Percentiles rank a stretch among this genome's conserved stretches.
Evolutionary conservation across 2,113 vertebrate species (phyloP).

Genomic region (Illadopsis cleaveri): DNA sequence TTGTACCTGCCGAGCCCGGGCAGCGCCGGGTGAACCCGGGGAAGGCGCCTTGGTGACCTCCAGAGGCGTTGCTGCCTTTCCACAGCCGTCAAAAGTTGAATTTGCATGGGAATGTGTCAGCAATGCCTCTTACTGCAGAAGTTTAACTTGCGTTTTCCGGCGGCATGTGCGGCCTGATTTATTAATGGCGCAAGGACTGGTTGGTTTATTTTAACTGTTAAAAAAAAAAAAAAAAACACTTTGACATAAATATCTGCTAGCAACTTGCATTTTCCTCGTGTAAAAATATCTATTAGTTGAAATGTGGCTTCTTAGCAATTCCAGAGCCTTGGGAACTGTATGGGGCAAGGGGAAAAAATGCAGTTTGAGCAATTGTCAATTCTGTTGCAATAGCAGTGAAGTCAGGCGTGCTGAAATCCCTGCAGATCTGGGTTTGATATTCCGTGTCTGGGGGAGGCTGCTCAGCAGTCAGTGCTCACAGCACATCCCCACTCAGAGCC

Average conservation of each 20-base stretch:
- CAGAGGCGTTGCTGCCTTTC: neutral
- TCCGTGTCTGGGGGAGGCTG: neutral
- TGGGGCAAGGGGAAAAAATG: neutral
- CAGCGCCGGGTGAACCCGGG: neutral
- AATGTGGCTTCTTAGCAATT: neutral
- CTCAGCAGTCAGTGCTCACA: neutral
- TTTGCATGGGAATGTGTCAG: neutral
- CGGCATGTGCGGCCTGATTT: neutral
- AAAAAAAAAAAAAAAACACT: neutral
- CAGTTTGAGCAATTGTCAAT: neutral
- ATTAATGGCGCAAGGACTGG: neutral
- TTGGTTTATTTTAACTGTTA: neutral
- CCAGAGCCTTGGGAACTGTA: neutral
- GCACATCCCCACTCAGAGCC: neutral
- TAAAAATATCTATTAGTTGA: neutral
- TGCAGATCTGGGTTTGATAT: neutral
- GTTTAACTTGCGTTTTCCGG: neutral
- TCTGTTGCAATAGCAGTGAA: neutral
- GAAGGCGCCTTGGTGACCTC: rapidly evolving
- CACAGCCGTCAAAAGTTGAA: neutral
- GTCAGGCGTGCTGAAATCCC: neutral
- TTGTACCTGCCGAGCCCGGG: neutral
- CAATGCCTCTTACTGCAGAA: neutral
- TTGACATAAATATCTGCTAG: neutral
- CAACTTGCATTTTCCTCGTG: neutral